These are phyloP conservation scores for Echinops telfairi DNA, from an alignment of 2,113 vertebrate species.

Conservation along the genomic window DNA sequence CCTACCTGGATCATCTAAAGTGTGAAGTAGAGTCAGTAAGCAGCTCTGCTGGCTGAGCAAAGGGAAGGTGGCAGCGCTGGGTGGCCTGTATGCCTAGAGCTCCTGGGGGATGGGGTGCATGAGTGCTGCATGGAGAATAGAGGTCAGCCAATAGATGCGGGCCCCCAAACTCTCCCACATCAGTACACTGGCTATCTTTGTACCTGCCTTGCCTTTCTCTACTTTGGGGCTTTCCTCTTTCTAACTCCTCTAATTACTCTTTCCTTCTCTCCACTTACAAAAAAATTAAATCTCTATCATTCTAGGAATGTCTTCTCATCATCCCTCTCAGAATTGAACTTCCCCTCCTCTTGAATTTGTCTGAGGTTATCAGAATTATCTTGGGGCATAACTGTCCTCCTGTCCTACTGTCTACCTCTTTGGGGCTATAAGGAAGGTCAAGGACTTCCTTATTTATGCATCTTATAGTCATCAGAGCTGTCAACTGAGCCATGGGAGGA, in stretches of 20 bases:
- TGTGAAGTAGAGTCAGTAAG: not conserved
- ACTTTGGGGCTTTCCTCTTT: not conserved
- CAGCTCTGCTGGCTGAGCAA: not conserved
- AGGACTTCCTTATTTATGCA: not conserved
- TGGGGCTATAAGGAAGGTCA: not conserved
- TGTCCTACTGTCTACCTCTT: not conserved
- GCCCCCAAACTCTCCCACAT: no score
- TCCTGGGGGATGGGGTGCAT: no score
- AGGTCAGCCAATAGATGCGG: not conserved
- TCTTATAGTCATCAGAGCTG: not conserved
- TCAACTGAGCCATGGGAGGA: not conserved
- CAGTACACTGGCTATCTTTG: not conserved
- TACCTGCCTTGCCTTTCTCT: not conserved
- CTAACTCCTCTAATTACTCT: not conserved
- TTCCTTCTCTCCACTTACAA: not conserved
- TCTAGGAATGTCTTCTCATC: conserved; percentile 24
- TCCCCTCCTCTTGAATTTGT: conserved; percentile 4
- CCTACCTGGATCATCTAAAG: not conserved
- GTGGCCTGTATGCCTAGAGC: not conserved
- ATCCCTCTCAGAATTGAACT: not conserved
- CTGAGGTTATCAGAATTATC: not conserved
- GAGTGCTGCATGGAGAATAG: not conserved
- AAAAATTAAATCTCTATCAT: not conserved
- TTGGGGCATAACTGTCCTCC: not conserved
- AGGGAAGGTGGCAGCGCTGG: not conserved